These are phyloP conservation scores for Manacus vitellinus DNA, from an alignment of 2,113 vertebrate species.

Conservation along the genomic window DNA sequence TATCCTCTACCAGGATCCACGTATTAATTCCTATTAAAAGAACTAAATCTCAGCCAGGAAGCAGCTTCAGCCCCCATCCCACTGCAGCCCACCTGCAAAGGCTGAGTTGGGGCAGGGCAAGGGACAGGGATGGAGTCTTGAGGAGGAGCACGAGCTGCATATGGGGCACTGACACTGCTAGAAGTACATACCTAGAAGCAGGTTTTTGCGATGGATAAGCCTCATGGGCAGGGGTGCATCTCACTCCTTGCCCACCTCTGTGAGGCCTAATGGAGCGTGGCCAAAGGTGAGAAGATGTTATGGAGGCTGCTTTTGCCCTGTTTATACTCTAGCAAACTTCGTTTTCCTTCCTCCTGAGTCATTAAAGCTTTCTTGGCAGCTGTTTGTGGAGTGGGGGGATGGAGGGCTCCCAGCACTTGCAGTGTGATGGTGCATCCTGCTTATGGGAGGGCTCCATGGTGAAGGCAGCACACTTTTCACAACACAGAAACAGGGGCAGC, in stretches of 20 bases:
- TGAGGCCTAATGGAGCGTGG: neutral
- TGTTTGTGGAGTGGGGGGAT: neutral
- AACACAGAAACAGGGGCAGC: neutral
- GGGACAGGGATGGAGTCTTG: neutral
- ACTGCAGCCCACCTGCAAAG: neutral
- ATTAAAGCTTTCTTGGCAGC: neutral
- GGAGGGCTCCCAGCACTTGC: neutral
- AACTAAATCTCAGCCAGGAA: neutral
- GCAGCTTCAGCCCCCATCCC: neutral
- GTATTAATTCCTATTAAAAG: neutral
- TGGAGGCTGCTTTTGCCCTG: neutral
- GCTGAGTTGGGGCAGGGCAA: neutral
- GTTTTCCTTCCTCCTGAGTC: neutral
- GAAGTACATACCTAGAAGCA: neutral
- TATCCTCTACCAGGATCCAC: neutral
- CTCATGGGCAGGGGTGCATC: neutral
- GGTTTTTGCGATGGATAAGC: rapidly evolving
- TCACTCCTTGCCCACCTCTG: neutral
- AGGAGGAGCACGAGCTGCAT: neutral
- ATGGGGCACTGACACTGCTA: neutral
- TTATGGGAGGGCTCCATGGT: rapidly evolving
- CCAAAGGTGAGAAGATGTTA: neutral
- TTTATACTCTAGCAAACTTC: neutral
- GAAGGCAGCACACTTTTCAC: neutral
- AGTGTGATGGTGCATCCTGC: rapidly evolving